Percentiles rank a stretch among this genome's conserved stretches.
These are phyloP conservation scores for Agriopis marginaria DNA, from an alignment of 2,888 invertebrate genomes.

Conservation along the genomic window DNA sequence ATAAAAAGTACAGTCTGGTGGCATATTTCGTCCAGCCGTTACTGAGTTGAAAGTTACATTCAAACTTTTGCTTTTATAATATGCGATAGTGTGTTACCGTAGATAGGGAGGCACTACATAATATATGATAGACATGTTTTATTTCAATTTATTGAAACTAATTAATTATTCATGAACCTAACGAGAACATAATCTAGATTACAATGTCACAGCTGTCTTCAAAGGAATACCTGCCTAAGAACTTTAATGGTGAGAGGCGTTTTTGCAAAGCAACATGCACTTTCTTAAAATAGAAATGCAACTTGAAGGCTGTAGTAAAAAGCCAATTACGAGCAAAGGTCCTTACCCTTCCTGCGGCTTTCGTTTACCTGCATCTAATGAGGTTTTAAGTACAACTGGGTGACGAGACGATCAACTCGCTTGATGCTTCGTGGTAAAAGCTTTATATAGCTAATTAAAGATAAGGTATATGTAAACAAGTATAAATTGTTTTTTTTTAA, in stretches of 20 bases:
- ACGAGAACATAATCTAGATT: slow-evolving; percentile 10
- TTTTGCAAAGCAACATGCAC: slow-evolving; percentile 13
- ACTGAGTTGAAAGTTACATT: too few relatives aligned
- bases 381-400: background rate
- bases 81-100: too few relatives aligned
- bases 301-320: slow-evolving; percentile 25
- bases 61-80: too few relatives aligned
- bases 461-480: too few relatives aligned
- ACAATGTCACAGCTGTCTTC: slow-evolving; percentile 8
- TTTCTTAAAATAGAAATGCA: slow-evolving; percentile 35
- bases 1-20: too few relatives aligned
- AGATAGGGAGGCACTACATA: too few relatives aligned
- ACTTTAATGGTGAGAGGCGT: slow-evolving; percentile 2
- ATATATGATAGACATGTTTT: too few relatives aligned
- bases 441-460: too few relatives aligned
- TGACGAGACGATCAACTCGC: background rate
- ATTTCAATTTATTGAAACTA: background rate
- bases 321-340: slow-evolving; percentile 28
- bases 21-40: too few relatives aligned
- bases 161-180: slow-evolving; percentile 1
- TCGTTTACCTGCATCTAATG: slow-evolving; percentile 1
- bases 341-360: slow-evolving; percentile 14
- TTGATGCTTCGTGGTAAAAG: too few relatives aligned
- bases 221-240: slow-evolving; percentile 13
- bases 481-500: too few relatives aligned